Conservation (phyloP, 2,888 invertebrate genomes). For the Agelastica alni region DNA sequence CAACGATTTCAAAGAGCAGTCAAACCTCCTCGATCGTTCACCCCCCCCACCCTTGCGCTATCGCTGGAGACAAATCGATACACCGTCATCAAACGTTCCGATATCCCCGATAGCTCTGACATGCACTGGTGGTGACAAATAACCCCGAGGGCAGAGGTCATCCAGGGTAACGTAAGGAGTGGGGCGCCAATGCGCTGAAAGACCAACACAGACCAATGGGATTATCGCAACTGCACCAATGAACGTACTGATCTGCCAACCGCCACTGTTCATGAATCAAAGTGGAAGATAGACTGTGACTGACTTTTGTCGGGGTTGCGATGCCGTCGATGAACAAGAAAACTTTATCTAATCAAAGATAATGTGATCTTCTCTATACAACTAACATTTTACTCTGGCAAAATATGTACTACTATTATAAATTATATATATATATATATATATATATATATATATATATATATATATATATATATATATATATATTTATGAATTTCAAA, state of each 20-base stretch:
- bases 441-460: too few species aligned
- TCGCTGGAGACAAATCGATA: conserved; percentile 29
- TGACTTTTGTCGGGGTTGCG: conserved; percentile 27
- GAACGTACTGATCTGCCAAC: conserved; percentile 46
- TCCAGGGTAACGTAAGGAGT: conserved; percentile 27
- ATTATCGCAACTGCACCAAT: conserved; percentile 49
- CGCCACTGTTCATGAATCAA: conserved; percentile 48
- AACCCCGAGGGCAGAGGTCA: conserved; percentile 41
- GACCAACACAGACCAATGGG: conserved; percentile 44
- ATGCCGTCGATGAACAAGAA: background rate
- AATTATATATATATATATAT: too few species aligned
- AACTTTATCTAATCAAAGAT: background rate
- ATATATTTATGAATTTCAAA: too few species aligned
- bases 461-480: too few species aligned
- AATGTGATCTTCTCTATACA: too few species aligned
- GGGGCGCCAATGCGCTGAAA: conserved; percentile 40
- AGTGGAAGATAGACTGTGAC: conserved; percentile 39
- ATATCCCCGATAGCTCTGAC: conserved; percentile 15
- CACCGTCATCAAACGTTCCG: conserved; percentile 25
- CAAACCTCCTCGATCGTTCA: conserved; percentile 1
- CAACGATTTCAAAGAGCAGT: conserved; percentile 19
- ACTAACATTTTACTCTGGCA: too few species aligned
- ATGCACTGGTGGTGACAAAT: conserved; percentile 26
- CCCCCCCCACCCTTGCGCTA: background rate
- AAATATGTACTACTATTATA: too few species aligned